Percentiles rank a stretch among this genome's conserved stretches.
Conservation (phyloP, 2,888 invertebrate species). For the Pecten maximus region DNA sequence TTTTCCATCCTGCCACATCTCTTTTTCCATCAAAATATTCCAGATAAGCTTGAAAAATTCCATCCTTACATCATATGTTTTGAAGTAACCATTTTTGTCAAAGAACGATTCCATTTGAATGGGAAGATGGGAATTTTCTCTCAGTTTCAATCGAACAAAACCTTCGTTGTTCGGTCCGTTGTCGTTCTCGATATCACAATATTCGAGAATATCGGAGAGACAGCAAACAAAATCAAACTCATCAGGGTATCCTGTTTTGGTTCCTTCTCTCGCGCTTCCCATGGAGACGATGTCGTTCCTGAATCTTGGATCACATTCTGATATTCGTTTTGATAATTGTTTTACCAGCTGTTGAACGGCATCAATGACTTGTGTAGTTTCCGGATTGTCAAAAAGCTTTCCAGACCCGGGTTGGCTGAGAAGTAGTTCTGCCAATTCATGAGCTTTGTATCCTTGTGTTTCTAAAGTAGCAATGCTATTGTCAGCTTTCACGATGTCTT, state of each 20-base stretch:
- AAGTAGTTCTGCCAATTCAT: neutral
- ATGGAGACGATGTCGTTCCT: neutral
- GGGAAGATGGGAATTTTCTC: neutral
- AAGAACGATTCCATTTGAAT: neutral
- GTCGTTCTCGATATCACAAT: neutral
- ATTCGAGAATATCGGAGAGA: neutral
- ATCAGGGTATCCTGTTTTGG: neutral
- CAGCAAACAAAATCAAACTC: neutral
- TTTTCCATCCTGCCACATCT: neutral
- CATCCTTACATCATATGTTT: neutral
- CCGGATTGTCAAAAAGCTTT: neutral
- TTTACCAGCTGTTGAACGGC: neutral
- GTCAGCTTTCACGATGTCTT: neutral
- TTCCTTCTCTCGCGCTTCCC: slow-evolving; percentile 6
- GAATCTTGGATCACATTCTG: neutral
- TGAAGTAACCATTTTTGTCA: neutral
- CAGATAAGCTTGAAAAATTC: slow-evolving; percentile 36
- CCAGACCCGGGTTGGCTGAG: neutral
- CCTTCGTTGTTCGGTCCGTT: neutral
- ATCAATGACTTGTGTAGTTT: neutral
- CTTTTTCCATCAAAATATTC: neutral
- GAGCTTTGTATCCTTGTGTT: neutral
- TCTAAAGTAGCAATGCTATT: neutral
- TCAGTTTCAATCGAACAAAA: neutral
- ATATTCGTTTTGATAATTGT: neutral